Percentiles rank a stretch among this genome's conserved stretches.
Conservation (phyloP, 2,797 vertebrate genomes). For the Poecilia velifera region DNA sequence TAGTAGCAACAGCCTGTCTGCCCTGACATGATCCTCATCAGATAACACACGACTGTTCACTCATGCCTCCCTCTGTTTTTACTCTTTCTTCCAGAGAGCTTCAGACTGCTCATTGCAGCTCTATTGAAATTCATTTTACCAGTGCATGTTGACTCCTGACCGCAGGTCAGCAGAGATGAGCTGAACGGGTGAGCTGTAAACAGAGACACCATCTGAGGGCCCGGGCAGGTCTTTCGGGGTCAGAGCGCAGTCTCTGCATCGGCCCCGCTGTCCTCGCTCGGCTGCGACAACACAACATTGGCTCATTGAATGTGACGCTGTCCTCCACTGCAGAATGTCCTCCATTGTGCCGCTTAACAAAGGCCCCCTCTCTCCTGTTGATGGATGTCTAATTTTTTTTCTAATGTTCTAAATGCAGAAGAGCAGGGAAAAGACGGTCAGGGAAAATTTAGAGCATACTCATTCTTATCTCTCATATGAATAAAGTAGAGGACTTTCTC, state of each 20-base stretch:
- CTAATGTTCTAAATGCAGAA: slow-evolving; percentile 57
- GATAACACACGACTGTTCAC: slow-evolving; percentile 34
- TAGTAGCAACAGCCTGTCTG: slow-evolving; percentile 46
- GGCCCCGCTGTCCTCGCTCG: slow-evolving; percentile 62
- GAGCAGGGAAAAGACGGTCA: slow-evolving; percentile 30
- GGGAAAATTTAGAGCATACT: slow-evolving; percentile 43
- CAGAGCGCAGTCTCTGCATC: slow-evolving; percentile 59
- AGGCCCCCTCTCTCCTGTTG: slow-evolving; percentile 75
- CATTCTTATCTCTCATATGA: slow-evolving; percentile 39
- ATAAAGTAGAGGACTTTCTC: slow-evolving; percentile 39
- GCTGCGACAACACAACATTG: slow-evolving; percentile 58
- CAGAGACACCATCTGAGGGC: slow-evolving; percentile 53
- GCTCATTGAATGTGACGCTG: slow-evolving; percentile 76
- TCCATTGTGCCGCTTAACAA: slow-evolving; percentile 82
- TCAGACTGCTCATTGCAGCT: slow-evolving; percentile 30
- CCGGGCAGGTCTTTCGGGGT: slow-evolving; percentile 56
- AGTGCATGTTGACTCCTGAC: slow-evolving; percentile 50
- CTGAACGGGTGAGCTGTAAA: slow-evolving; percentile 56
- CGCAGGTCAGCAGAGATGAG: slow-evolving; percentile 55
- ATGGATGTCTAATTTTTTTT: slow-evolving; percentile 63
- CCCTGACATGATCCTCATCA: slow-evolving; percentile 58
- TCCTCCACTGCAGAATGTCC: slow-evolving; percentile 78
- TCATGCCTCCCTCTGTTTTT: slow-evolving; percentile 48
- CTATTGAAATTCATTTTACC: slow-evolving; percentile 41
- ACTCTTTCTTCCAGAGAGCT: slow-evolving; percentile 28